Base-by-base conservation (phyloP, 2,888 invertebrate genomes). In the Loripinus fragilis region DNA sequence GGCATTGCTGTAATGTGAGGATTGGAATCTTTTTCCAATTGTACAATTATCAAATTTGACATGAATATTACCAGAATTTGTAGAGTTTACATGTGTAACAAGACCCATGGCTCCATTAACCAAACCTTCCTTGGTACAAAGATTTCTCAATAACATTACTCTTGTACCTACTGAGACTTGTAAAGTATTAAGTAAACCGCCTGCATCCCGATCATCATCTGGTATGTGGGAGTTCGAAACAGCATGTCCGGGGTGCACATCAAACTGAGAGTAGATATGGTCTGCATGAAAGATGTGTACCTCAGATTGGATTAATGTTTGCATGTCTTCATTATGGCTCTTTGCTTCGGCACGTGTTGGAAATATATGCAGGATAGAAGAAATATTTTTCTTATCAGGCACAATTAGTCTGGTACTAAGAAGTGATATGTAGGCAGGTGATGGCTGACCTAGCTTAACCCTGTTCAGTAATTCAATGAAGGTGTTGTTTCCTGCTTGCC, bases 71-170 rank as follows among this genome's bases (percentile, higher is more conserved):
- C 30, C n/a, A 74, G 67, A 55, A 20, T 64, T 10, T 68, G 48
- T 68, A 68, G 30, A 55, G 20, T 20, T 12, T 3, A 50, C 28
- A 38, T 33, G 38, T 52, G 73, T 70, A 41, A 80, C 64, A 41
- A 67, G 50, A 17, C 80, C 80, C 38, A 73, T 69, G 17, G 80
- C 80, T 28, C 80, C 80, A 74, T 80, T 80, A 23, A 80, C 69
- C 23, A 80, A 50, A 28, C 81, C 81, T 45, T 71, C 42, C 17
- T 41, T 42, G 25, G 77, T 64, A 35, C n/a, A 42, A 41, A 81
- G 69, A 50, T 81, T 81, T 64, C 81, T 38, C 20, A 71, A 30
- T 30, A 81, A 50, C 77, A 81, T 81, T 20, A 81, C 72, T 45
- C 69, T 52, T 25, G 69, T 81, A 23, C 77, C 77, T 55, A 64